Conservation (phyloP, 1,140 invertebrate genomes). For the Nephila pilipes region DNA sequence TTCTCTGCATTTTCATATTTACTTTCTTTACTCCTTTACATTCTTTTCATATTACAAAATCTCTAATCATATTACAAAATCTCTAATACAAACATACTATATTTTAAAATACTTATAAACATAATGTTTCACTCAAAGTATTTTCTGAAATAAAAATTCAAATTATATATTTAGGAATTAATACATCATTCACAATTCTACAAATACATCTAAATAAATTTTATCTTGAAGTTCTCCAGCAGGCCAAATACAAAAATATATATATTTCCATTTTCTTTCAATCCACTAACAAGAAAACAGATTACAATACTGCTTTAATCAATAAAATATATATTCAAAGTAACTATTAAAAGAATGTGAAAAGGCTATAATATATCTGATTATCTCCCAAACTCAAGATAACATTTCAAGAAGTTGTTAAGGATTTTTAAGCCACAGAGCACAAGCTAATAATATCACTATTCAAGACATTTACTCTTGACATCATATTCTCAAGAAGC, state of each 20-base stretch:
- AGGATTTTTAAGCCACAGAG: background rate
- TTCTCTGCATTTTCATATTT: too few relatives aligned
- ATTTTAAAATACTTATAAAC: background rate
- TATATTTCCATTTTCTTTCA: background rate
- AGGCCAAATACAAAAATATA: constrained; percentile 29
- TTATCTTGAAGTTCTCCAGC: constrained; percentile 8
- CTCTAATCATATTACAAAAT: too few relatives aligned
- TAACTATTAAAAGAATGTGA: background rate
- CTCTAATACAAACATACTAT: too few relatives aligned
- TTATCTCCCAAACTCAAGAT: background rate
- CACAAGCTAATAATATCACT: background rate
- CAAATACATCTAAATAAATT: background rate
- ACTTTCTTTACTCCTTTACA: too few relatives aligned
- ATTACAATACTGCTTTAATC: background rate
- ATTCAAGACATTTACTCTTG: background rate
- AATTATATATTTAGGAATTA: background rate
- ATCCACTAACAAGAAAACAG: background rate
- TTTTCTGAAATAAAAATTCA: background rate
- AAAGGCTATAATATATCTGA: background rate
- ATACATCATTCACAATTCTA: background rate
- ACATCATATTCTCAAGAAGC: background rate
- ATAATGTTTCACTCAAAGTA: background rate
- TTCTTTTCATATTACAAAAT: too few relatives aligned
- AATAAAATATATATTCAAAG: background rate
- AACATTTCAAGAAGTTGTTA: background rate